A percentile compares a stretch with the other conserved stretches of the same genome.
These are phyloP conservation scores for Aphidius colemani DNA, from an alignment of 2,888 invertebrate species.

Conservation along the genomic window DNA sequence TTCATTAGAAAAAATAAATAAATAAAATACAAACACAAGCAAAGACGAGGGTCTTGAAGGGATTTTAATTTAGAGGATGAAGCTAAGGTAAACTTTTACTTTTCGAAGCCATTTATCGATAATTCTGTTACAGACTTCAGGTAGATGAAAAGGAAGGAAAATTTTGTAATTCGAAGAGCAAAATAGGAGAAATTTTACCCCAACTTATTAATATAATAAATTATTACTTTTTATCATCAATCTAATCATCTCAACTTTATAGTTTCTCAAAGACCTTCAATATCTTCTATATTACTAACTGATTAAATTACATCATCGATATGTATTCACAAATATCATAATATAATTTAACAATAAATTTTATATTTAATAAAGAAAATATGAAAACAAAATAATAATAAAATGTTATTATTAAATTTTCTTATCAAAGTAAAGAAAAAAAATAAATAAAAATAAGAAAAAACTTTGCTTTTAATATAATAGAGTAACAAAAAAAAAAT, in stretches of 20 bases:
- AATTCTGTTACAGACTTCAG: too few relatives aligned
- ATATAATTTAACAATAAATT: slow-evolving; percentile 10
- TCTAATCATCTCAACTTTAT: slow-evolving; percentile 14
- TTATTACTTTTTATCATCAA: background rate
- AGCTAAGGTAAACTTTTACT: too few relatives aligned
- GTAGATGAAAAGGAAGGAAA: too few relatives aligned
- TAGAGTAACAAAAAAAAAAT: background rate
- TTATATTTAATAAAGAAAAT: background rate
- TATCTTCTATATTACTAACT: background rate
- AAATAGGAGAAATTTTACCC: too few relatives aligned
- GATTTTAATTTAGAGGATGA: too few relatives aligned
- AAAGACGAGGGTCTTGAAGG: too few relatives aligned
- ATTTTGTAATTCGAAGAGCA: too few relatives aligned
- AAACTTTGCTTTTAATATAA: background rate
- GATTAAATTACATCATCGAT: slow-evolving; percentile 20
- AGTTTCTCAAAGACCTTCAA: slow-evolving; percentile 6
- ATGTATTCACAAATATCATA: slow-evolving; percentile 8
- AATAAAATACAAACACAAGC: too few relatives aligned
- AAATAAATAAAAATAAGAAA: background rate
- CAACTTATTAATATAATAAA: too few relatives aligned
- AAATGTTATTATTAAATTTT: too few relatives aligned
- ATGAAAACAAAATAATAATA: background rate
- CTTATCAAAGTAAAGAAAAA: background rate
- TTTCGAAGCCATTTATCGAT: too few relatives aligned
- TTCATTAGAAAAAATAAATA: too few relatives aligned